A percentile compares a stretch with the other conserved stretches of the same genome.
These are phyloP conservation scores for Therioaphis trifolii DNA, from an alignment of 2,888 invertebrate genomes.

Conservation along the genomic window DNA sequence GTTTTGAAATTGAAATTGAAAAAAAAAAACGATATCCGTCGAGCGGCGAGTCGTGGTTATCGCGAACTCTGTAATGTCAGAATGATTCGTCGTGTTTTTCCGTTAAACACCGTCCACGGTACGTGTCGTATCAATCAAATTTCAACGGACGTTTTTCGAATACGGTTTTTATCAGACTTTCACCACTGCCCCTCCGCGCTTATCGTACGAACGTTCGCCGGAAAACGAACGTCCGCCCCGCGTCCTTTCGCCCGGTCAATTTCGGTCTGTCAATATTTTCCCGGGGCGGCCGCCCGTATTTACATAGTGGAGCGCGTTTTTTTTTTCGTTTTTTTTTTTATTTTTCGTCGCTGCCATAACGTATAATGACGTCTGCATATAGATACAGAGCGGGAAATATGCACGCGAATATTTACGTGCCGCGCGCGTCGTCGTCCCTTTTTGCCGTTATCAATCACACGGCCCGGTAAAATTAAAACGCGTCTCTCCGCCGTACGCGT, in stretches of 20 bases:
- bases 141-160: slow-evolving; percentile 38
- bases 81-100: neutral
- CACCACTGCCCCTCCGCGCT: neutral
- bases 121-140: slow-evolving; percentile 47
- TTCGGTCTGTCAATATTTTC: slow-evolving; percentile 55
- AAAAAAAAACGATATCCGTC: too few relatives aligned
- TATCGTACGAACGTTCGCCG: slow-evolving; percentile 33
- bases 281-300: neutral
- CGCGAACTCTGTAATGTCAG: too few relatives aligned
- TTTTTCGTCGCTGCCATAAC: too few relatives aligned
- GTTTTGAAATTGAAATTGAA: too few relatives aligned
- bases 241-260: slow-evolving; percentile 56
- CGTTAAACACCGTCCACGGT: neutral
- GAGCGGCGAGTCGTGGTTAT: too few relatives aligned
- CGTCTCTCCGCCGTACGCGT: neutral
- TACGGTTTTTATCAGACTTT: slow-evolving; percentile 27
- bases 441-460: neutral
- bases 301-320: slow-evolving; percentile 31
- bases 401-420: neutral
- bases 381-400: neutral
- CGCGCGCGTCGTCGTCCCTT: neutral
- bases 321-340: too few relatives aligned
- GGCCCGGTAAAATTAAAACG: neutral
- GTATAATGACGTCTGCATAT: neutral
- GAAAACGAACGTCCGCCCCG: slow-evolving; percentile 53